Evolutionary conservation across 2,797 vertebrate species (phyloP), one percentile per base, ranked within the genome.

Genomic region (Pogoniulus pusillus): DNA sequence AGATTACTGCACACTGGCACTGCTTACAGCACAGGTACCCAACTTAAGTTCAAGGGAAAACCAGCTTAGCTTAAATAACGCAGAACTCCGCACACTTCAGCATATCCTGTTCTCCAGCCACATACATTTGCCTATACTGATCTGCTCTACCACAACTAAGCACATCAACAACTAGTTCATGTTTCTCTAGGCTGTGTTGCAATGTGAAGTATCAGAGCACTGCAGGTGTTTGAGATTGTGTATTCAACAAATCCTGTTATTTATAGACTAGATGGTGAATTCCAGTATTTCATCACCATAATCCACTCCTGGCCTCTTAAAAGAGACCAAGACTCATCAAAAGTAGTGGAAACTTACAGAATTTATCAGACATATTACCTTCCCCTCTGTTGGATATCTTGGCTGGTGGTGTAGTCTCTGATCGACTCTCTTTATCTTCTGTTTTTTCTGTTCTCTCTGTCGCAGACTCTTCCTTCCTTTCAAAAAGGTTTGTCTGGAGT

Each of bases 391-490:
- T 96, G 87, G 97, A 82, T 62, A 95, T 95, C 93, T 97, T 97
- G 90, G 93, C 78, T 88, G 96, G 88, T 0, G 96, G 79, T 59
- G 90, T 91, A 55, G 77, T 96, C 76, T 97, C 97, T 0, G 51
- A 77, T 77, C 65, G 91, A 88, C 45, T 97, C 53, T 98, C 97
- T 85, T 97, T 95, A 69, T 95, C 97, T 85, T 97, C 97, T 68
- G 78, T n/a, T 95, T 97, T 96, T 91, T 97, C 97, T 13, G 51
- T 93, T 86, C 94, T 96, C 78, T 97, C 97, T 71, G 93, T 83
- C 65, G 94, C 74, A 70, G 91, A 45, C 53, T 98, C 97, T 65
- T 98, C 97, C 77, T 96, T 97, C 47, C 96, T 97, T 84, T 98
- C 97, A 92, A 96, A 96, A 41, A 93, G 75, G 54, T 60, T 95